Conservation (phyloP, 2,113 vertebrate species). For the Protomyctophum bolini region DNA sequence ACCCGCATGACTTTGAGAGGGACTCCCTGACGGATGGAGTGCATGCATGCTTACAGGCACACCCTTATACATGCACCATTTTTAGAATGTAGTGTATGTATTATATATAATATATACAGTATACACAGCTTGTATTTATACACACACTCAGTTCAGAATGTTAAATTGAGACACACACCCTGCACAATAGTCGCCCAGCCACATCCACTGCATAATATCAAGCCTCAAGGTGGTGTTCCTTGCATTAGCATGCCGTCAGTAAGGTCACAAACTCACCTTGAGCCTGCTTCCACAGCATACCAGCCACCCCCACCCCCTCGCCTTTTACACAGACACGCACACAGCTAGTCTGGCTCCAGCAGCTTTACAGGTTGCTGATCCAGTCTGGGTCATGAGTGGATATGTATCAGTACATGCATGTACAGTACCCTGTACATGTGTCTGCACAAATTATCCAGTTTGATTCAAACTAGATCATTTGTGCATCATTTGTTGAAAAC, state of each 20-base stretch:
- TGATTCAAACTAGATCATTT: too few species aligned
- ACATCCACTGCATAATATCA: not conserved
- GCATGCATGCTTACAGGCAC: not conserved
- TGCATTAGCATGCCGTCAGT: not conserved
- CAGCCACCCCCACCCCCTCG: not conserved
- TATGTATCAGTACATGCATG: not conserved
- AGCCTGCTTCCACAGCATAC: not conserved
- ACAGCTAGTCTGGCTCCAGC: not conserved
- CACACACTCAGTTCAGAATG: not conserved
- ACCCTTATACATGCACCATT: not conserved
- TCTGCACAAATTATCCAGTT: not conserved
- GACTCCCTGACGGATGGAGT: constrained; percentile 10
- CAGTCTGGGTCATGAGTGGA: too few species aligned
- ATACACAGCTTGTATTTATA: not conserved
- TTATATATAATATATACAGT: not conserved
- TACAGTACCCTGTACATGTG: not conserved
- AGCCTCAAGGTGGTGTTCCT: not conserved
- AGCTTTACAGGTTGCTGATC: not conserved
- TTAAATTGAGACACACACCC: not conserved
- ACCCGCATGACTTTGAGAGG: constrained; percentile 54
- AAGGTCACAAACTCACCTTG: not conserved
- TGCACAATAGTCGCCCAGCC: not conserved
- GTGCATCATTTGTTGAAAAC: too few species aligned
- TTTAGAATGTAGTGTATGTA: too few species aligned
- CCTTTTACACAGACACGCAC: not conserved